These are phyloP conservation scores for human (Homo sapiens) DNA, from an alignment of 2,113 vertebrate genomes.

Conservation along the genomic window DNA sequence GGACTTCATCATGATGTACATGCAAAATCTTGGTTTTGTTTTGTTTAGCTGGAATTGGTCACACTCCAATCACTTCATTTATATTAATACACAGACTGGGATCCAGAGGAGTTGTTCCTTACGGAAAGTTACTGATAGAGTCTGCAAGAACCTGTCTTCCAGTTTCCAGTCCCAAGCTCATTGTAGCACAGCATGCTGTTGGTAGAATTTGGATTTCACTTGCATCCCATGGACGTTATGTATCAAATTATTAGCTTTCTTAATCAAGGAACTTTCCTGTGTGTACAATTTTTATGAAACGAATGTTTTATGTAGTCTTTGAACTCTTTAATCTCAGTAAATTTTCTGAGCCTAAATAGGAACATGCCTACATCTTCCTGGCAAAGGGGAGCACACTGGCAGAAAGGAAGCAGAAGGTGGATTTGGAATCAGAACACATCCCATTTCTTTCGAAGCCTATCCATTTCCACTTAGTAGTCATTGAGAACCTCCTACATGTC, in stretches of 20 bases:
- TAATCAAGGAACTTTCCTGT: constrained; percentile 10
- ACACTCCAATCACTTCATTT: background rate
- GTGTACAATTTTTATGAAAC: background rate
- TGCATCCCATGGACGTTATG: background rate
- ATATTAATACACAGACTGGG: background rate
- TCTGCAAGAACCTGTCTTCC: background rate
- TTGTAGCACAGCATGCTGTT: background rate
- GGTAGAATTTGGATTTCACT: constrained; percentile 43
- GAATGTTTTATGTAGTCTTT: constrained; percentile 34
- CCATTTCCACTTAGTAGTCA: background rate
- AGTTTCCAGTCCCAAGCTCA: background rate
- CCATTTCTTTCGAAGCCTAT: background rate
- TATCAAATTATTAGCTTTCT: constrained; percentile 53
- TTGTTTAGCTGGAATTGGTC: background rate
- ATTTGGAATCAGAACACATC: background rate
- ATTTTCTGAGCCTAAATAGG: background rate
- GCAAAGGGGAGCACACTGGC: background rate
- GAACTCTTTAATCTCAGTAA: constrained; percentile 5
- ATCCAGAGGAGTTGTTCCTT: background rate
- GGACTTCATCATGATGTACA: background rate
- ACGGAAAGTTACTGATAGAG: background rate
- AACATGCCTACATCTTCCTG: background rate
- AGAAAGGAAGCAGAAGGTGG: background rate
- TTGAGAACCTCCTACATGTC: background rate
- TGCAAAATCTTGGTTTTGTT: background rate